Conservation (phyloP, 2,797 vertebrate genomes). For the Ciconia nigra region DNA sequence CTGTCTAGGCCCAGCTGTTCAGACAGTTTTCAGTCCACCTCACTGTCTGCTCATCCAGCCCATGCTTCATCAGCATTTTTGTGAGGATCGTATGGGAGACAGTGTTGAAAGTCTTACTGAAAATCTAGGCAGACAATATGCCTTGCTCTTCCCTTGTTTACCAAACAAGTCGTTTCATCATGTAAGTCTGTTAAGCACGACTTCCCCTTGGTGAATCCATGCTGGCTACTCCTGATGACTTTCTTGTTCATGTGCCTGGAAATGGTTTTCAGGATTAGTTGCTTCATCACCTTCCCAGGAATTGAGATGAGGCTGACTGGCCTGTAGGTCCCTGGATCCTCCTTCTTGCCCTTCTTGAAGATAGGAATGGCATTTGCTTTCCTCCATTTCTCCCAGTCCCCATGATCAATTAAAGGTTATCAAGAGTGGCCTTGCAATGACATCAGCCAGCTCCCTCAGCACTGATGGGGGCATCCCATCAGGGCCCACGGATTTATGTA, state of each 20-base stretch:
- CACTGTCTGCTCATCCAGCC: background rate
- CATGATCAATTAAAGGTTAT: background rate
- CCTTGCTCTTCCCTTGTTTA: background rate
- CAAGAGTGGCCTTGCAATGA: background rate
- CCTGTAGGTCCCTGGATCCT: background rate
- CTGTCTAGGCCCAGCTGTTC: fast-evolving
- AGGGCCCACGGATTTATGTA: background rate
- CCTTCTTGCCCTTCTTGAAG: background rate
- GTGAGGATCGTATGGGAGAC: background rate
- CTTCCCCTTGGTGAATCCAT: background rate
- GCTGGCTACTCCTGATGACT: background rate
- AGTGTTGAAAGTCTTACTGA: background rate
- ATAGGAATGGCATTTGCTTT: background rate
- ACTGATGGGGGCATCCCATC: background rate
- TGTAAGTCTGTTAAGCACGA: background rate
- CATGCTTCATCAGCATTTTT: background rate
- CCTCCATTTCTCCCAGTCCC: background rate
- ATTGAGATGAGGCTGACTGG: background rate
- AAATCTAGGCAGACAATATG: background rate
- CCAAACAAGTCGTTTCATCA: background rate
- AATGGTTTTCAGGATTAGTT: background rate
- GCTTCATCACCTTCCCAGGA: background rate
- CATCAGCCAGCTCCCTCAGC: background rate
- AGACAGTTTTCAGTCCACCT: background rate
- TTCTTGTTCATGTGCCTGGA: background rate